Conservation (phyloP, 2,113 vertebrate genomes). For the Malurus cyaneus region DNA sequence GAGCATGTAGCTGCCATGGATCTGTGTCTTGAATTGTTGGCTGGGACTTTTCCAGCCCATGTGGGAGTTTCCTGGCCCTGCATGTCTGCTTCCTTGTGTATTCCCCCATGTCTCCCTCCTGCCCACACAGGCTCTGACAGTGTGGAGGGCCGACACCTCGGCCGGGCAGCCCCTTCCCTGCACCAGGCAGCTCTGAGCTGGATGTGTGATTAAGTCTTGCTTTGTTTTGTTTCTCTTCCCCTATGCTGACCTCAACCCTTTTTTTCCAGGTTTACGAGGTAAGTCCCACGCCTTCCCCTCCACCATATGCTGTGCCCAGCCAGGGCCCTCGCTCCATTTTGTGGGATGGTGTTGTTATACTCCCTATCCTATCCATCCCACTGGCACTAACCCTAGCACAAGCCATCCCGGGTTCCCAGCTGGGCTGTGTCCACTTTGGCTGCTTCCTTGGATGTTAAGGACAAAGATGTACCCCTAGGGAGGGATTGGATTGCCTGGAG, state of each 20-base stretch:
- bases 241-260: slow-evolving; percentile 86
- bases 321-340: slow-evolving; percentile 30
- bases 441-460: background rate
- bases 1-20: background rate
- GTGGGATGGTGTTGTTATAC: slow-evolving; percentile 19
- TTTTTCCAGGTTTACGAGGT: slow-evolving; percentile 96
- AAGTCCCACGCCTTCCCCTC: slow-evolving; percentile 70
- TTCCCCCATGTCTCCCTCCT: background rate
- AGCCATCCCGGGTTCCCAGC: background rate
- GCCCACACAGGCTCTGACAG: background rate
- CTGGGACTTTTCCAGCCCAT: background rate
- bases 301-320: slow-evolving; percentile 1
- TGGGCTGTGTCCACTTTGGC: background rate
- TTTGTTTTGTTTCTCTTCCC: slow-evolving; percentile 80
- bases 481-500: background rate
- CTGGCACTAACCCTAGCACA: slow-evolving; percentile 37
- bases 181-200: slow-evolving; percentile 10
- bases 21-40: background rate
- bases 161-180: background rate
- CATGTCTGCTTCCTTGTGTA: background rate
- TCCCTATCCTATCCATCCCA: slow-evolving; percentile 22
- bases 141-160: fast-evolving
- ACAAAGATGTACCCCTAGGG: fast-evolving
- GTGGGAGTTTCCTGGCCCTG: background rate
- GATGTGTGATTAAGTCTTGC: slow-evolving; percentile 74